Evolutionary conservation across 1,140 invertebrate species (phyloP).

Genomic region (Eumeta japonica): DNA sequence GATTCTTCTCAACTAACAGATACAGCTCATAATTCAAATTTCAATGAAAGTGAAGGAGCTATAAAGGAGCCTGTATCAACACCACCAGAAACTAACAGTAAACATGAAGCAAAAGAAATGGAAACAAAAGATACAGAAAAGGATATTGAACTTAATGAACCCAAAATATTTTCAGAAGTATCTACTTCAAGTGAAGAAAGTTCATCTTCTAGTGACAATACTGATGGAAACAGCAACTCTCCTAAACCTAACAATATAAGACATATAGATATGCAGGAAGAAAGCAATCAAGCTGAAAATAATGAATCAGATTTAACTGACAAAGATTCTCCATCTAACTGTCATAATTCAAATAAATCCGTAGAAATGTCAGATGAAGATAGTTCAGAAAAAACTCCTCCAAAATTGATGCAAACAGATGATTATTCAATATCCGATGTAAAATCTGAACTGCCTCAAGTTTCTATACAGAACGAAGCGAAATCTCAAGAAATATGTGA

Average conservation of each 20-base stretch:
- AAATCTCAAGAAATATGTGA: slow-evolving; percentile 6
- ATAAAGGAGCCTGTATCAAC: slow-evolving; percentile 15
- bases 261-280: slow-evolving; percentile 23
- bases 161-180: slow-evolving; percentile 30
- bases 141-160: slow-evolving; percentile 18
- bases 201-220: slow-evolving; percentile 49
- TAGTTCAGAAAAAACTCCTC: too few species aligned
- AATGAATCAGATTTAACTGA: too few species aligned
- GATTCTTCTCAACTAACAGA: too few species aligned
- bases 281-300: slow-evolving; percentile 17
- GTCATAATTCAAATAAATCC: too few species aligned
- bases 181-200: slow-evolving; percentile 46
- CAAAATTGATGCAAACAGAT: too few species aligned
- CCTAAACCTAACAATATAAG: slow-evolving; percentile 29
- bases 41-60: slow-evolving; percentile 13
- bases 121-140: not conserved
- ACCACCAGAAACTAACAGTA: slow-evolving; percentile 11
- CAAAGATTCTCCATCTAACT: too few species aligned
- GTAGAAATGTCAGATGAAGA: too few species aligned
- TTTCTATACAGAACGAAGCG: slow-evolving; percentile 4
- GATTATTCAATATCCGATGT: slow-evolving; percentile 32
- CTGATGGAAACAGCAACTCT: slow-evolving; percentile 46
- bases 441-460: slow-evolving; percentile 34
- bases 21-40: too few species aligned
- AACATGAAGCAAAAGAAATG: too few species aligned